phyloP scores from a whole-genome alignment of 2,797 vertebrate genomes.

The Coregonus ussuriensis region DNA sequence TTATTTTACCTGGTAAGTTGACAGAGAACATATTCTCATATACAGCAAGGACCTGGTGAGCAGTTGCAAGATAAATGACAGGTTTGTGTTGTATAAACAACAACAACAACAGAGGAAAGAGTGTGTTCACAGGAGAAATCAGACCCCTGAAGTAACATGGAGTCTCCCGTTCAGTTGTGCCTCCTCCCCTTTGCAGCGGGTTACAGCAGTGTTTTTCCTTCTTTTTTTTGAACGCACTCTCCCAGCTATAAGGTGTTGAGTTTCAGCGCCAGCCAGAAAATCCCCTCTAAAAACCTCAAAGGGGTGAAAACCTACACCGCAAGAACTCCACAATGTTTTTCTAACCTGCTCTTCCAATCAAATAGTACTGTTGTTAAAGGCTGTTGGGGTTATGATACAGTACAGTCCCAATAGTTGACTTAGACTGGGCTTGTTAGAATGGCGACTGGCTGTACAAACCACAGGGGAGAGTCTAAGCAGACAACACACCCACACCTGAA shows the following conservation, averaged over 20 bases:
- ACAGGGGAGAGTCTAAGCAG: background rate
- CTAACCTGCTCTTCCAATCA: slow-evolving; percentile 45
- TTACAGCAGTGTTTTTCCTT: slow-evolving; percentile 5
- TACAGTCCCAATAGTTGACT: slow-evolving; percentile 8
- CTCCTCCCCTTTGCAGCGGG: slow-evolving; percentile 13
- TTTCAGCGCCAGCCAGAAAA: slow-evolving; percentile 46
- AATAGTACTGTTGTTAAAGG: slow-evolving; percentile 10
- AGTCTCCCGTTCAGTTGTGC: background rate
- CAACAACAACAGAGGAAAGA: background rate
- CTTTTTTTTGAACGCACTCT: background rate
- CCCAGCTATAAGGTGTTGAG: slow-evolving; percentile 46
- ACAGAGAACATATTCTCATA: no score
- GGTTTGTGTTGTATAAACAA: background rate
- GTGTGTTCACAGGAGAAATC: background rate
- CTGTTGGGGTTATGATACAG: slow-evolving; percentile 9
- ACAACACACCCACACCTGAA: background rate
- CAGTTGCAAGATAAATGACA: no score
- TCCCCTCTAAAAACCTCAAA: slow-evolving; percentile 44
- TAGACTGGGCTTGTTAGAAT: background rate
- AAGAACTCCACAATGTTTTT: slow-evolving; percentile 34
- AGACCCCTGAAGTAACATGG: background rate
- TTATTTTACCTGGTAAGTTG: no score
- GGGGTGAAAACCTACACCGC: slow-evolving; percentile 58
- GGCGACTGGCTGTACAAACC: background rate
- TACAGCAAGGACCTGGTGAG: no score